Evolutionary conservation across 1,140 invertebrate species (phyloP), one percentile per base, ranked within the genome.

Genomic region (Diorhabda elongata): DNA sequence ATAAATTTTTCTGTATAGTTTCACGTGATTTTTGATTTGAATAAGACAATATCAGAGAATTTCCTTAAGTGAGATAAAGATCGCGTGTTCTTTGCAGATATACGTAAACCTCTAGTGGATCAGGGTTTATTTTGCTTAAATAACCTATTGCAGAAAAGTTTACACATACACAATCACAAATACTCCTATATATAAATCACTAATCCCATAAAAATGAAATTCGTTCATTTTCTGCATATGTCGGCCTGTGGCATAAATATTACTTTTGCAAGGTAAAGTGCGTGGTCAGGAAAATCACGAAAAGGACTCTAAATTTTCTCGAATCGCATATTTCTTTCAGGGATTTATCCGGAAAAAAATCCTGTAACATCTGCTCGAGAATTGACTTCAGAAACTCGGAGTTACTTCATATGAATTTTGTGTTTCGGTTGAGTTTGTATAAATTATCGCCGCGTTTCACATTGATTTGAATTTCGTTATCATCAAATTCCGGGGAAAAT

Each of bases 211-310:
- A 8, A 52, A 45, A 61, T 66, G 8, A 52, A 44, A 58, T 52
- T 66, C 69, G 58, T 69, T 69, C 63, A 61, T 64, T 63, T 69
- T 66, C 69, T 69, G 69, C 69, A 64, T 69, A 69, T 69, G 69
- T 69, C 69, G 66, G 69, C 69, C 64, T 69, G 69, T 64, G 59
- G 69, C 69, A 69, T 69, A 69, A 69, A 69, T 69, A 69, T 69
- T 69, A 69, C 69, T 69, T 69, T 66, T 57, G 58, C 64, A 64
- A 69, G 61, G 69, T 66, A 64, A 59, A 66, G 64, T 66, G 69
- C 69, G 56, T 61, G 69, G 69, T 69, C 69, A 69, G 69, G 64
- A 69, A 69, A 69, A 69, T 60, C 52, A 57, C 57, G 61, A 63
- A 60, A 60, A 69, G 61, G 61, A 58, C 58, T 63, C 57, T 58